Percentiles rank a stretch among this genome's conserved stretches.
These are phyloP conservation scores for Tor tambroides DNA, from an alignment of 2,113 vertebrate genomes.

Conservation along the genomic window DNA sequence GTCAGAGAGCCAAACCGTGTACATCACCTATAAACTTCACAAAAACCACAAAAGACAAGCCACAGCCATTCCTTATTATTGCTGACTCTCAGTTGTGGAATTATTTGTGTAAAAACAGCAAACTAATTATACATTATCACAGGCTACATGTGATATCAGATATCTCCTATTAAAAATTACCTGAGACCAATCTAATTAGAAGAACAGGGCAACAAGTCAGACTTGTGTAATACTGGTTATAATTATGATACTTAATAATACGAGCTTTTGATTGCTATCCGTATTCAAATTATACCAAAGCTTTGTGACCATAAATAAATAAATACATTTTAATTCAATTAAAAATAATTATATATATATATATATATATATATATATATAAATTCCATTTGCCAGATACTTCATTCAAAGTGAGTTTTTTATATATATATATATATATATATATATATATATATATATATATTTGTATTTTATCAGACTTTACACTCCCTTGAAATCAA, in stretches of 20 bases:
- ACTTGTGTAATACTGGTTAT: background rate
- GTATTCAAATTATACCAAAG: background rate
- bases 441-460: background rate
- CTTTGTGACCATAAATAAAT: no score
- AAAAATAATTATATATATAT: no score
- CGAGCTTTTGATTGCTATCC: background rate
- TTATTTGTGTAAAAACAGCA: conserved; percentile 36
- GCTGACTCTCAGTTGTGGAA: conserved; percentile 45
- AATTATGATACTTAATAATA: background rate
- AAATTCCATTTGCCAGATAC: background rate
- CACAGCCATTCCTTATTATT: conserved; percentile 45
- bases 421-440: background rate
- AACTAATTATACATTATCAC: conserved; percentile 19
- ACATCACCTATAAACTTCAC: conserved; percentile 37
- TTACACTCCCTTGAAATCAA: background rate
- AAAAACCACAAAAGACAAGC: conserved; percentile 52
- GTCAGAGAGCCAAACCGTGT: conserved; percentile 20
- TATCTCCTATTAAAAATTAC: conserved; percentile 21
- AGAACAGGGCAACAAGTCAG: background rate
- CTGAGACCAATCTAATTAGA: conserved; percentile 2
- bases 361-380: no score
- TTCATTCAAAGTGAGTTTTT: background rate
- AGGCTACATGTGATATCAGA: background rate
- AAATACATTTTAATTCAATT: no score
- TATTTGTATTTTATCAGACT: background rate